Evolutionary conservation across 2,797 vertebrate species (phyloP), one percentile per base, ranked within the genome.

Genomic region (Eulemur coronatus): DNA sequence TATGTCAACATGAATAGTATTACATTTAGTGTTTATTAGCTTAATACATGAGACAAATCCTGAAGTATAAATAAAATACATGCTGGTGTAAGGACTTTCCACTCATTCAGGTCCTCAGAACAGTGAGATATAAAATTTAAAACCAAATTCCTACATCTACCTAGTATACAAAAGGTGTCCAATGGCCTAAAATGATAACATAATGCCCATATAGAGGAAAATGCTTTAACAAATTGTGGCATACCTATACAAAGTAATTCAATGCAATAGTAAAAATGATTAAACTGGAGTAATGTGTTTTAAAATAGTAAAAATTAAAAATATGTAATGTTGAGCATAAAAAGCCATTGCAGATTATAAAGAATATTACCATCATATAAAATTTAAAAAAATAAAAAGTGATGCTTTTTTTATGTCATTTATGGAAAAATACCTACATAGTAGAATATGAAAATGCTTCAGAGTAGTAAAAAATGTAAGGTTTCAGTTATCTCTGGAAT

Each of bases 11-110:
- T 90, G 67, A 97, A 89, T 75, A 95, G 46, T 85, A 59, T 93
- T 86, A 48, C 43, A 91, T 91, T 84, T 93, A 41, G n/a, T 84
- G 48, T 95, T 95, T 96, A 55, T 82, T 97, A 96, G 94, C 50
- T 95, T 87, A 96, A 79, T 80, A 84, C 38, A 85, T 12, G n/a
- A 97, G 69, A 89, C 50, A 95, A 96, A 94, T 82, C 30, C 67
- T 95, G 43, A 96, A 75, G 17, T 4, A 6, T 92, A 76, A 97
- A 96, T 94, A 96, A 97, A 97, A 97, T 93, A 67, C 73, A 75
- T 65, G 48, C 70, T 87, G 24, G n/a, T 91, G 22, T 92, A 95
- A 88, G 48, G 48, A 88, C 33, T 95, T 95, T 95, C 61, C 72
- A 48, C 84, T 78, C 61, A 35, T 95, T 91, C 69, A 38, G 38